Evolutionary conservation across 2,888 invertebrate species (phyloP), one percentile per base, ranked within the genome.

Genomic region (Pandemis corylana): DNA sequence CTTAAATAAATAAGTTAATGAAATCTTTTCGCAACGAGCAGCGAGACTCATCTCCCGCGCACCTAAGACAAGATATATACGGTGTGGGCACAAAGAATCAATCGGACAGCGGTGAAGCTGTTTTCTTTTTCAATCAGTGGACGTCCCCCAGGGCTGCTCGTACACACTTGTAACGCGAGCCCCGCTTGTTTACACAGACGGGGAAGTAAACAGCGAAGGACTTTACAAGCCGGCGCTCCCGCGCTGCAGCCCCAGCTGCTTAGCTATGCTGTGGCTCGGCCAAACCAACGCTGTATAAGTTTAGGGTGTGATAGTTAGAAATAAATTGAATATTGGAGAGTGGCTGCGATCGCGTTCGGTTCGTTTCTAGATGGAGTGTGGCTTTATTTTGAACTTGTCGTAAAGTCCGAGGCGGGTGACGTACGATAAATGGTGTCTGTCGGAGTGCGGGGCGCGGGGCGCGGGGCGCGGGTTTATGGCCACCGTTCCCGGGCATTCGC

Each of bases 51-150:
- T 68, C 49, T 86, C 80, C 78, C 82, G 77, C 71, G 83, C 84
- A 84, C 77, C 76, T 79, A 82, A 84, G 85, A 85, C 84, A 87
- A 90, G 89, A 89, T 88, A 89, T 85, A 89, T 64, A 71, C 87
- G 83, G 78, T 78, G 83, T 83, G 87, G 87, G 87, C 84, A 87
- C 89, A 88, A 87, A 88, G 90, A 92, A 91, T 92, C 92, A 92
- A 92, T 91, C 89, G 90, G 89, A 89, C 89, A 87, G 85, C 84
- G 90, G 87, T 83, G 87, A 89, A 89, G 87, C 90, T 92, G 92
- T 93, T 93, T 92, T 91, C 91, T 91, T 92, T 93, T 93, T 90
- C 93, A 93, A 93, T 92, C 93, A 93, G 87, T 86, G 86, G 82
- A 83, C 85, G 84, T 90, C 92, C 89, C 89, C 82, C 72, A 90